Evolutionary conservation across 2,113 vertebrate genomes (phyloP).

Genomic region (Cynopterus brachyotis): DNA sequence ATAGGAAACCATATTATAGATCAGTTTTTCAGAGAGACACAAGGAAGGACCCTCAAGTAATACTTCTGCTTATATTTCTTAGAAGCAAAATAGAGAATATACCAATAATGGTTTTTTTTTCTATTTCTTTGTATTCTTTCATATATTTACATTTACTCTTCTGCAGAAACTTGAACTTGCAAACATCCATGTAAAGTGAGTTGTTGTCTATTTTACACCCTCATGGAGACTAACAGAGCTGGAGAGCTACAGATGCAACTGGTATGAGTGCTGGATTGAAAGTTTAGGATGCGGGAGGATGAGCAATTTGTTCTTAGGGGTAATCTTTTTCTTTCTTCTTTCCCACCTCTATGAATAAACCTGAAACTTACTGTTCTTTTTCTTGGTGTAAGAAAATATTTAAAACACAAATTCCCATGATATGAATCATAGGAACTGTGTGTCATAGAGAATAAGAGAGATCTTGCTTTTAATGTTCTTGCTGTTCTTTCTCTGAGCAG

Average conservation of each 20-base stretch:
- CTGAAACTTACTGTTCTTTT: neutral
- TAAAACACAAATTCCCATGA: neutral
- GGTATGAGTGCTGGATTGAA: neutral
- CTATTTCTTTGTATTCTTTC: neutral
- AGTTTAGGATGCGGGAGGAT: neutral
- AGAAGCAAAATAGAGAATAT: neutral
- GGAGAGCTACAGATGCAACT: neutral
- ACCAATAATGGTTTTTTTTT: neutral
- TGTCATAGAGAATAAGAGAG: conserved; percentile 15
- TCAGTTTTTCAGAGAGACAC: neutral
- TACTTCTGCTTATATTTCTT: neutral
- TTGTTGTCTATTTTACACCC: neutral
- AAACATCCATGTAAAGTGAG: neutral
- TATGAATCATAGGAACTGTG: neutral
- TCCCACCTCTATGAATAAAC: neutral
- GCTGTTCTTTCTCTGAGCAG: conserved; percentile 33
- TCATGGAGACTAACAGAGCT: neutral
- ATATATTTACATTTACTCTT: neutral
- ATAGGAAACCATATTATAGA: neutral
- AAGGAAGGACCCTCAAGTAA: neutral
- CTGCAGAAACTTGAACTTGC: neutral
- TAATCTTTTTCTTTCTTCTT: neutral
- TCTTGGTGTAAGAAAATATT: neutral
- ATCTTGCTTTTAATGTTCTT: conserved; percentile 60
- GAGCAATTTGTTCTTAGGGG: neutral